A percentile compares a stretch with the other conserved stretches of the same genome.
Evolutionary conservation across 1,140 invertebrate genomes (phyloP).

Genomic region (Pomacea maculata): DNA sequence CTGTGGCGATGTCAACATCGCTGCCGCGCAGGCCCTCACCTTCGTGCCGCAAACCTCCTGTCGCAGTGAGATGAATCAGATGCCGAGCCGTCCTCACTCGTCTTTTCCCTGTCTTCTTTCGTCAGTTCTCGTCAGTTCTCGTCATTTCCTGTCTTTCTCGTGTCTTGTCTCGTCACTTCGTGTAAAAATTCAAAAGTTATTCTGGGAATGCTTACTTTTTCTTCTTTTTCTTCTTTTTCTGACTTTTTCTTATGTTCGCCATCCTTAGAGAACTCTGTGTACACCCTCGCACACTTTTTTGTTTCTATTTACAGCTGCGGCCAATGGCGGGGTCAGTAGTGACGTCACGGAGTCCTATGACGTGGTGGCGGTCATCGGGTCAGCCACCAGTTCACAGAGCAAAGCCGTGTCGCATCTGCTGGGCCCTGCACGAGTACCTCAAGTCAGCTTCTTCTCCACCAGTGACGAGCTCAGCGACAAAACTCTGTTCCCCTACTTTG

Average conservation of each 20-base stretch:
- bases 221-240: too few species aligned
- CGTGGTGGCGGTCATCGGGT: conserved; percentile 42
- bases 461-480: conserved; percentile 36
- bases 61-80: neutral
- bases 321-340: neutral
- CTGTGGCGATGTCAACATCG: conserved; percentile 79
- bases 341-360: conserved; percentile 27
- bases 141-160: too few species aligned
- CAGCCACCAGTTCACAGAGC: conserved; percentile 70
- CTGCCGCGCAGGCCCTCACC: conserved; percentile 78
- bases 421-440: conserved; percentile 74
- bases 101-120: too few species aligned
- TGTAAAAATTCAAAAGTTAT: too few species aligned
- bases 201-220: too few species aligned
- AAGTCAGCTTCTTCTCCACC: conserved; percentile 54
- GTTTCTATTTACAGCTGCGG: too few species aligned
- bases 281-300: too few species aligned
- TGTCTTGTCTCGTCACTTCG: too few species aligned
- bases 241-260: too few species aligned
- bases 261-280: too few species aligned
- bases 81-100: neutral
- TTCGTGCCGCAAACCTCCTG: conserved; percentile 68
- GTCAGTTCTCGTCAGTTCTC: too few species aligned
- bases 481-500: conserved; percentile 38
- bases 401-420: conserved; percentile 73